These are phyloP conservation scores for Oscheius sp. DNA, from an alignment of 2,888 invertebrate species.

Conservation along the genomic window DNA sequence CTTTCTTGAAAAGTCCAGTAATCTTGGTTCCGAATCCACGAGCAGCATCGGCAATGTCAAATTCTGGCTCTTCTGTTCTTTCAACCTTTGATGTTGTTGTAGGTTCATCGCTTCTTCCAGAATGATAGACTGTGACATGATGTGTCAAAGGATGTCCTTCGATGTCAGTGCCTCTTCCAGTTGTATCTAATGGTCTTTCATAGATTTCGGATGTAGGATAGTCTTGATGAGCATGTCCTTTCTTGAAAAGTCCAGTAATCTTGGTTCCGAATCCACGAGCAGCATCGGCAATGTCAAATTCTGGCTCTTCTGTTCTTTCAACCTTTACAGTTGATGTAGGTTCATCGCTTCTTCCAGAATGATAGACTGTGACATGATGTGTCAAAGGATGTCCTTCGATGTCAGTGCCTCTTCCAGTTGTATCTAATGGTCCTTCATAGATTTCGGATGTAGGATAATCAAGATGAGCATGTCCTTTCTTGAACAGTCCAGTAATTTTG, in stretches of 20 bases:
- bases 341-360: conserved; percentile 20
- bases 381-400: conserved; percentile 37
- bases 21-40: conserved; percentile 36
- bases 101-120: conserved; percentile 35
- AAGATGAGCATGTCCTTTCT: conserved; percentile 34
- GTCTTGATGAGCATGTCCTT: conserved; percentile 7
- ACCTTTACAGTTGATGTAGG: neutral
- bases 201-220: conserved; percentile 25
- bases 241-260: conserved; percentile 16
- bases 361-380: conserved; percentile 37
- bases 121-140: conserved; percentile 44
- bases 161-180: conserved; percentile 24
- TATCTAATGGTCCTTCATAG: conserved; percentile 43
- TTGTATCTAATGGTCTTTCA: conserved; percentile 38
- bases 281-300: conserved; percentile 3
- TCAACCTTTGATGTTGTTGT: conserved; percentile 20
- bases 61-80: conserved; percentile 35
- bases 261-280: neutral
- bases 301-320: neutral
- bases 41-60: conserved; percentile 10
- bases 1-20: conserved; percentile 45
- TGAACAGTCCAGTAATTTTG: conserved; percentile 42
- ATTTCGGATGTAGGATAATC: conserved; percentile 42
- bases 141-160: conserved; percentile 36
- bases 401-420: conserved; percentile 36